A percentile compares a stretch with the other conserved stretches of the same genome.
Evolutionary conservation across 2,888 invertebrate genomes (phyloP).

Genomic region (Leucania comma): DNA sequence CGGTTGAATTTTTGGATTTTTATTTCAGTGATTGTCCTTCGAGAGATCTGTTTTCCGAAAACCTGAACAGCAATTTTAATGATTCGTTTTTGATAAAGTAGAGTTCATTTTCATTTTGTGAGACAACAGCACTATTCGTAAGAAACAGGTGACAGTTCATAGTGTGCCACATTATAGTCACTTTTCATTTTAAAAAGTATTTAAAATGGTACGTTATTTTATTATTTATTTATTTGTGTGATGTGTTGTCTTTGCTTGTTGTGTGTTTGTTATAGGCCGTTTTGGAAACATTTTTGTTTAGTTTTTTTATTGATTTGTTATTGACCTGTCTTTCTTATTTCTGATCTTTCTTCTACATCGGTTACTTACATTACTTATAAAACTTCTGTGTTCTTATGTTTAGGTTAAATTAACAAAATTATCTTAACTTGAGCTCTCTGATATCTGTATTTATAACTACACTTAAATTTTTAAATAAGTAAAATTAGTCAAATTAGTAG

Average conservation of each 20-base stretch:
- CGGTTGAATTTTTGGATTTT: conserved; percentile 72
- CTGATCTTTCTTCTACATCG: conserved; percentile 81
- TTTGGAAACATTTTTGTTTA: conserved; percentile 87
- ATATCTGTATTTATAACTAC: conserved; percentile 63
- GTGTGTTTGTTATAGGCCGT: conserved; percentile 91
- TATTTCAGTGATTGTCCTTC: conserved; percentile 89
- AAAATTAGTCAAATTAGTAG: conserved; percentile 57
- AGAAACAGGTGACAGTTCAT: conserved; percentile 80
- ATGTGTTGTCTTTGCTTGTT: conserved; percentile 88
- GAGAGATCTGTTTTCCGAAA: conserved; percentile 90
- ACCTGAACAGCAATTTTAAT: conserved; percentile 80
- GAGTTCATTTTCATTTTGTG: conserved; percentile 83
- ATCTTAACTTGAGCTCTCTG: conserved; percentile 57
- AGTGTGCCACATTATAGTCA: conserved; percentile 82
- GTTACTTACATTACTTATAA: conserved; percentile 64
- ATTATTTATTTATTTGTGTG: conserved; percentile 81
- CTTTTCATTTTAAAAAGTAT: conserved; percentile 78
- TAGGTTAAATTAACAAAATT: conserved; percentile 59
- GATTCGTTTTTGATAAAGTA: conserved; percentile 79
- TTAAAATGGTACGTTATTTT: conserved; percentile 82
- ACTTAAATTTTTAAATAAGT: conserved; percentile 51
- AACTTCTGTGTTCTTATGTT: conserved; percentile 62
- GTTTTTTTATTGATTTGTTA: conserved; percentile 70
- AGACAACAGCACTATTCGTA: conserved; percentile 81
- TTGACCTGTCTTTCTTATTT: conserved; percentile 79